Evolutionary conservation across 2,113 vertebrate species (phyloP).

Genomic region (Garra rufa): DNA sequence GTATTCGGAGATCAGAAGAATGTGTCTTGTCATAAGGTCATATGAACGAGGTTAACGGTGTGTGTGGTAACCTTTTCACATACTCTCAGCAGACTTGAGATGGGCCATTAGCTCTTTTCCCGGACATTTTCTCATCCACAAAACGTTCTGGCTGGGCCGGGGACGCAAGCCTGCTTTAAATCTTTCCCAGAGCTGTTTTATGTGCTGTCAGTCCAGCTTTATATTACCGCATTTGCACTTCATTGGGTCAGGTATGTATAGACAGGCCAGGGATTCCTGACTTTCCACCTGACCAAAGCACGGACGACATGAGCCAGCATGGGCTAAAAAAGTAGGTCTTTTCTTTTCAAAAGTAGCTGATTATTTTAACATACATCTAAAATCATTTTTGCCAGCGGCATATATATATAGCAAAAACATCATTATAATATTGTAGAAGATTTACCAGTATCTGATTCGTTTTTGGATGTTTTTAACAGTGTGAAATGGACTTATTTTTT

Average conservation of each 20-base stretch:
- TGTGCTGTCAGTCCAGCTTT: constrained; percentile 8
- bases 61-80: constrained; percentile 53
- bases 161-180: constrained; percentile 13
- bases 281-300: not conserved
- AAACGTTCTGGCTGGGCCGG: constrained; percentile 14
- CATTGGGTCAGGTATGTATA: not conserved
- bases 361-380: not conserved
- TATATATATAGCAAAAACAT: not conserved
- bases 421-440: not conserved
- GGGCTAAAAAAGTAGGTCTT: no score
- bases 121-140: constrained; percentile 12
- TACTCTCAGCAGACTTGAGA: constrained; percentile 28
- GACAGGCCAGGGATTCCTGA: not conserved
- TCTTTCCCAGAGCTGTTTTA: constrained; percentile 34
- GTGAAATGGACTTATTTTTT: not conserved
- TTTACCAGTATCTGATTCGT: not conserved
- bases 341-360: not conserved
- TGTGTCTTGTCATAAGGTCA: constrained; percentile 47
- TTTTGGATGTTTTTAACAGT: not conserved
- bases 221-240: constrained; percentile 35
- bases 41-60: constrained; percentile 41
- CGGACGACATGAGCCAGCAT: not conserved
- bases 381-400: not conserved
- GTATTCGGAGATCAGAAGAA: constrained; percentile 22
- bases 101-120: constrained; percentile 48